Percentiles rank a stretch among this genome's conserved stretches.
Conservation (phyloP, 2,113 vertebrate species). For the Apteryx owenii region DNA sequence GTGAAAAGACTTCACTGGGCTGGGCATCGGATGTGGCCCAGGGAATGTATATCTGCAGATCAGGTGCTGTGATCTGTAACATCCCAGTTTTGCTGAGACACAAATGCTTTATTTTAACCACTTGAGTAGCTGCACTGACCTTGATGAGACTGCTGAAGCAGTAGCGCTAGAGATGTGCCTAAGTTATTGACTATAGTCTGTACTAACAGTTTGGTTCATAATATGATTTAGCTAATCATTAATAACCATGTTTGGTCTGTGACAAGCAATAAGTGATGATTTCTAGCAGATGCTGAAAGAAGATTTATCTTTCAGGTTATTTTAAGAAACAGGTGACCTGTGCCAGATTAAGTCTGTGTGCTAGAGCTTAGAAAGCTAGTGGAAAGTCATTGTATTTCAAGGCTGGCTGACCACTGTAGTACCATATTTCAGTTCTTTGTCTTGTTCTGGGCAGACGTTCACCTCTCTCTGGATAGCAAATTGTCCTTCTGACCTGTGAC, state of each 20-base stretch:
- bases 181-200: neutral
- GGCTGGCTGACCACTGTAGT: neutral
- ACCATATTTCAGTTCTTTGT: neutral
- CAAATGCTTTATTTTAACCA: neutral
- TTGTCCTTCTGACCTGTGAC: neutral
- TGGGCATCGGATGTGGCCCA: neutral
- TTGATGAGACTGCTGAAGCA: neutral
- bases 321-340: conserved; percentile 25
- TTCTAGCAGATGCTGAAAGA: neutral
- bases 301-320: neutral
- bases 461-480: neutral
- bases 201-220: neutral
- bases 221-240: neutral
- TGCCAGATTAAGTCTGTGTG: neutral
- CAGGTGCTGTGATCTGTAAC: neutral
- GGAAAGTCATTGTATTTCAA: neutral
- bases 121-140: neutral
- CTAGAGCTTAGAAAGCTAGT: neutral
- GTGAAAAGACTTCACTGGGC: neutral
- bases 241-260: neutral
- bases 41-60: neutral
- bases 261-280: neutral
- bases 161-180: neutral
- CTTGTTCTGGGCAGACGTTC: neutral
- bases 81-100: neutral